These are phyloP conservation scores for Chaetodon trifascialis DNA, from an alignment of 2,113 vertebrate species.

Conservation along the genomic window DNA sequence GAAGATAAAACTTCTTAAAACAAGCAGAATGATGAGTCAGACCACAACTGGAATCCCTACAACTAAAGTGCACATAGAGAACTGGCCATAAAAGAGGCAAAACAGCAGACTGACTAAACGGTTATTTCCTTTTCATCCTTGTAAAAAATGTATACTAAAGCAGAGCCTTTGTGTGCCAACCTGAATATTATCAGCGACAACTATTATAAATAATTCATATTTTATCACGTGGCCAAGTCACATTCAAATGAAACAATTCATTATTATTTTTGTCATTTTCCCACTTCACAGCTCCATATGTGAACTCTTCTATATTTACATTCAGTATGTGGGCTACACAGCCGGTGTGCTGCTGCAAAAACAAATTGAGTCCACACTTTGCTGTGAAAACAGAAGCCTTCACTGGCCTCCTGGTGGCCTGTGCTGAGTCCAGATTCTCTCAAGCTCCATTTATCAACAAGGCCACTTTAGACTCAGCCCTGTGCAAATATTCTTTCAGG, in stretches of 20 bases:
- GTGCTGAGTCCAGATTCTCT: constrained; percentile 12
- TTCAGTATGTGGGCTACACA: constrained; percentile 2
- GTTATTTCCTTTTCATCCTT: constrained; percentile 10
- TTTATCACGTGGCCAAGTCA: background rate
- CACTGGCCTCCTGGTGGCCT: background rate
- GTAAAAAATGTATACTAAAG: background rate
- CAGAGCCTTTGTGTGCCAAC: background rate
- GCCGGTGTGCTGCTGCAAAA: background rate
- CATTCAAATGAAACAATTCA: background rate
- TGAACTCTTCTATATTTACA: background rate
- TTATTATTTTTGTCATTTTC: background rate
- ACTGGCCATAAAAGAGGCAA: constrained; percentile 6
- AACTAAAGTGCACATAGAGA: background rate
- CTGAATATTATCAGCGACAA: constrained; percentile 16
- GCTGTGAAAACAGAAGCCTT: background rate
- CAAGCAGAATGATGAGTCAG: constrained; percentile 34
- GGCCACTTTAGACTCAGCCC: background rate
- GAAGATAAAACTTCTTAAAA: constrained; percentile 39
- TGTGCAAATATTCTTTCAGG: background rate
- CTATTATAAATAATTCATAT: background rate
- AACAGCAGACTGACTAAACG: background rate
- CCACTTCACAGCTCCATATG: background rate
- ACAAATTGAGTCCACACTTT: background rate
- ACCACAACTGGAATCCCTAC: background rate
- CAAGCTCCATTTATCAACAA: constrained; percentile 34